These are phyloP conservation scores for Eulemur macaco DNA, from an alignment of 2,113 vertebrate species.

Conservation along the genomic window DNA sequence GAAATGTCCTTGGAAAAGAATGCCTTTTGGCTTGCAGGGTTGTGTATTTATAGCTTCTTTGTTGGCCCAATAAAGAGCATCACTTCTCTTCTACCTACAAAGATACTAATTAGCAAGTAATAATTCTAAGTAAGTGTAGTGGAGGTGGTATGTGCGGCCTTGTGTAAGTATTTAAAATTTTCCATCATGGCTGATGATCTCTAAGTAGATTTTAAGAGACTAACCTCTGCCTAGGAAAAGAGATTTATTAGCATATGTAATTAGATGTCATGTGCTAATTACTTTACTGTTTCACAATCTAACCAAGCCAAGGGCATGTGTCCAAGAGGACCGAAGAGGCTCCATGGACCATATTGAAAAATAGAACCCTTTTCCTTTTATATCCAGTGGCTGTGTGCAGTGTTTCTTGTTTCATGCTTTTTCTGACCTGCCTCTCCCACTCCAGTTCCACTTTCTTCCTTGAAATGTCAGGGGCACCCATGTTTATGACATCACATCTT, in stretches of 20 bases:
- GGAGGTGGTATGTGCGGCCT: background rate
- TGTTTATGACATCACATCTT: background rate
- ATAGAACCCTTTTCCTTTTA: background rate
- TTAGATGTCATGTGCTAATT: constrained; percentile 64
- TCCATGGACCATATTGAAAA: background rate
- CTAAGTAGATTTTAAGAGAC: constrained; percentile 69
- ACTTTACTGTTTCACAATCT: constrained; percentile 56
- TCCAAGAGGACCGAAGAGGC: constrained; percentile 67
- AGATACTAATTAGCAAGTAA: constrained; percentile 62
- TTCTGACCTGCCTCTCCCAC: background rate
- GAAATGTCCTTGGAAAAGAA: constrained; percentile 49
- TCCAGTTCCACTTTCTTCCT: background rate
- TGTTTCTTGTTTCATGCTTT: constrained; percentile 20
- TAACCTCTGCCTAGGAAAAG: constrained; percentile 45
- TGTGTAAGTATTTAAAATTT: constrained; percentile 37
- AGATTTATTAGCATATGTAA: constrained; percentile 67
- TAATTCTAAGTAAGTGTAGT: constrained; percentile 56
- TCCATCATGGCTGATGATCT: constrained; percentile 4
- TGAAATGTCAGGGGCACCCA: background rate
- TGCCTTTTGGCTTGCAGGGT: constrained; percentile 29
- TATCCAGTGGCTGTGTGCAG: background rate
- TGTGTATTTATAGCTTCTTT: constrained; percentile 47
- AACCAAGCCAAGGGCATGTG: constrained; percentile 47
- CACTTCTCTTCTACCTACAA: constrained; percentile 37
- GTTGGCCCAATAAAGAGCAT: constrained; percentile 42